Base-by-base conservation (phyloP, 53 echinoderm and acorn worm species). In the Crossaster papposus region DNA sequence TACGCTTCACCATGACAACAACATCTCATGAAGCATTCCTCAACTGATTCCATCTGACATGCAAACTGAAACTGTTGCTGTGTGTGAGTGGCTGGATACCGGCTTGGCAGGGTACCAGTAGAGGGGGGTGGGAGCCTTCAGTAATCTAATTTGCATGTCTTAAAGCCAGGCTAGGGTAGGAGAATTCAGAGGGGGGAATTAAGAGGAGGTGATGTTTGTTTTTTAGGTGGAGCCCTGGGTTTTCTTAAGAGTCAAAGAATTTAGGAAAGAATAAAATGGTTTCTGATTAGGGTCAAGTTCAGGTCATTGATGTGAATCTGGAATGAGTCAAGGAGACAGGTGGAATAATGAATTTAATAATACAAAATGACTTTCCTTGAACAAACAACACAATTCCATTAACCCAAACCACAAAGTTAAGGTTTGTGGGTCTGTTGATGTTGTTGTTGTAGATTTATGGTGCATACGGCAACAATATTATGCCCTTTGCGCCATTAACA, bases 41-140 rank as follows among this genome's bases (percentile, higher is more conserved):
- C 8, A 0, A 24, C 77, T 87, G 77, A 87, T 87, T 87, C 77
- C 63, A 17, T 62, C 63, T 87, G 87, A 87, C 87, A 87, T 14
- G 87, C 55, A 87, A 87, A 87, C 87, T 87, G 87, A 54, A 87
- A 64, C 87, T 58, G 38, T 87, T 37, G 17, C 87, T 87, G 30
- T 85, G 73, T 85, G 72, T 20, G 20, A 44, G 68, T 11, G 72
- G 44, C 44, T 44, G 44, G 72, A 72, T 12, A 15, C 33, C 72
- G 15, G 24, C 78, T 1, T 50, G 74, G 72, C 85, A 54, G 83
- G 83, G 83, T 23, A 31, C 23, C 29, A 23, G 24, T 50, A 14
- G 2, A 36, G 37, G 64, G 64, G 26, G 70, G 37, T 26, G 38
- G 65, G 28, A 35, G 38, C 32, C 62, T 63, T 81, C 51, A 62